phyloP scores from a whole-genome alignment of 2,113 vertebrate species.

The Sylvietta virens region DNA sequence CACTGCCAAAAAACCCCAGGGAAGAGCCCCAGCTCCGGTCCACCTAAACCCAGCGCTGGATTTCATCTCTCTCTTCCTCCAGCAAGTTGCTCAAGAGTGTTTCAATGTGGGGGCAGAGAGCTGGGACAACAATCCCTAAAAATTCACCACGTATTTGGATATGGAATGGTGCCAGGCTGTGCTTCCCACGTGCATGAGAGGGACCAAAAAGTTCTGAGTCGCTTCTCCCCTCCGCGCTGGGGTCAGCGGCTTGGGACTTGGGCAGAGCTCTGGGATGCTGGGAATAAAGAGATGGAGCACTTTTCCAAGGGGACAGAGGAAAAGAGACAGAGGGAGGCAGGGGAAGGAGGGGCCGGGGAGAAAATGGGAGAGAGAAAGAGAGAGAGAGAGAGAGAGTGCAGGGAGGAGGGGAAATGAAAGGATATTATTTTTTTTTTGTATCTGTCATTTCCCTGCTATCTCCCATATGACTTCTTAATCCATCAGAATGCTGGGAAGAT shows the following conservation, averaged over 20 bases:
- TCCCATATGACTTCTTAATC: slow-evolving; percentile 99
- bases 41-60: neutral
- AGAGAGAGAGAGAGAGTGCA: slow-evolving; percentile 60
- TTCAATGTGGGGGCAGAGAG: neutral
- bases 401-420: slow-evolving; percentile 86
- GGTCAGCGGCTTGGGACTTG: slow-evolving; percentile 61
- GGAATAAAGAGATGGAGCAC: slow-evolving; percentile 67
- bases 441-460: slow-evolving; percentile 99
- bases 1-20: neutral
- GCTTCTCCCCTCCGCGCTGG: neutral
- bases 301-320: slow-evolving; percentile 72
- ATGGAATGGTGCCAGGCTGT: neutral
- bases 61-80: neutral
- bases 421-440: slow-evolving; percentile 97
- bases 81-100: neutral
- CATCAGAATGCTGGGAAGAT: slow-evolving; percentile 99
- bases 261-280: slow-evolving; percentile 56
- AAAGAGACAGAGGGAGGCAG: slow-evolving; percentile 36
- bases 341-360: slow-evolving; percentile 49
- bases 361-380: slow-evolving; percentile 57
- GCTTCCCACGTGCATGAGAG: neutral
- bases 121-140: neutral
- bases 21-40: neutral
- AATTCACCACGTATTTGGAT: neutral
- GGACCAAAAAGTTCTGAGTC: neutral